phyloP scores from a whole-genome alignment of 2,888 invertebrate species.

The Orthosia incerta region DNA sequence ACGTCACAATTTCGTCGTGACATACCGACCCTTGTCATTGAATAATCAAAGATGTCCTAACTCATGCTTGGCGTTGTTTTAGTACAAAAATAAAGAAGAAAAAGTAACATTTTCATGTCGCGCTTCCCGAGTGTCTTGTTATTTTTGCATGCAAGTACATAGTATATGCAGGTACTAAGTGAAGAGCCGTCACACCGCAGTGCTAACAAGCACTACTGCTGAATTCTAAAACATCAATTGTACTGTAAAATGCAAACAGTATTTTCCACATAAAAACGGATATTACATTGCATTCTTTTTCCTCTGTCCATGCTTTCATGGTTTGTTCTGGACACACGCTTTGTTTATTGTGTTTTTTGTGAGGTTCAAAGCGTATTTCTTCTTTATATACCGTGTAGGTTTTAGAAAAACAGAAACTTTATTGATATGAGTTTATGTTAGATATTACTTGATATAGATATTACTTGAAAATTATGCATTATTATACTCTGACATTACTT shows the following conservation, averaged over 20 bases:
- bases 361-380: slow-evolving; percentile 20
- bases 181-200: slow-evolving; percentile 55
- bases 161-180: slow-evolving; percentile 51
- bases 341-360: slow-evolving; percentile 26
- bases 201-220: slow-evolving; percentile 65
- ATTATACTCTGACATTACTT: too few species aligned
- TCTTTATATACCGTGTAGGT: neutral
- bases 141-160: slow-evolving; percentile 55
- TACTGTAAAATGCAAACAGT: slow-evolving; percentile 47
- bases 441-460: too few species aligned
- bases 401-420: neutral
- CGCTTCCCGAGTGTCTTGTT: slow-evolving; percentile 63
- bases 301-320: slow-evolving; percentile 12
- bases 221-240: slow-evolving; percentile 68
- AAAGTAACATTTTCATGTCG: slow-evolving; percentile 36
- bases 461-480: too few species aligned
- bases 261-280: slow-evolving; percentile 47
- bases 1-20: slow-evolving; percentile 9
- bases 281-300: slow-evolving; percentile 35
- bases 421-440: too few species aligned
- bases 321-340: slow-evolving; percentile 21
- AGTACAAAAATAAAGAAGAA: slow-evolving; percentile 12
- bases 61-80: slow-evolving; percentile 30
- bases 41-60: slow-evolving; percentile 40
- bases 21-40: slow-evolving; percentile 48